A percentile compares a stretch with the other conserved stretches of the same genome.
These are phyloP conservation scores for Esox masquinongy DNA, from an alignment of 2,797 vertebrate genomes.

Conservation along the genomic window DNA sequence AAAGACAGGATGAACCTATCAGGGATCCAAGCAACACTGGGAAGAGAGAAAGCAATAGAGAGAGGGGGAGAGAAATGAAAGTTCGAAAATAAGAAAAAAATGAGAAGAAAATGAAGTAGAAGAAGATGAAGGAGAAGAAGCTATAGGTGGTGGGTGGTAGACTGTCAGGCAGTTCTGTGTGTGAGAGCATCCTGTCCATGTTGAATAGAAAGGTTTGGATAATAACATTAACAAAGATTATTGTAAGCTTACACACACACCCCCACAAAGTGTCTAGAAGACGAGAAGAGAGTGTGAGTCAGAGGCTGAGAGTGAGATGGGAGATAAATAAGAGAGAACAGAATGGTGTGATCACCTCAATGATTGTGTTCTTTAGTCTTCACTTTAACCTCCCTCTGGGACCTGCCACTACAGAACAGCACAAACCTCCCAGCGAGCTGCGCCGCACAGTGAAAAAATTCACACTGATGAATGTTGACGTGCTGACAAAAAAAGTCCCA, in stretches of 20 bases:
- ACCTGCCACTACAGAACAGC: background rate
- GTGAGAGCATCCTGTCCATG: conserved; percentile 2
- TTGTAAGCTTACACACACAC: background rate
- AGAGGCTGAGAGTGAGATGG: background rate
- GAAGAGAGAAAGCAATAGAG: background rate
- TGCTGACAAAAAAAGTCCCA: conserved; percentile 34
- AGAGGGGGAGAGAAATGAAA: background rate
- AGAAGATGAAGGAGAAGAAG: conserved; percentile 23
- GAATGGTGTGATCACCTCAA: background rate
- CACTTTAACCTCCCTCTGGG: conserved; percentile 8
- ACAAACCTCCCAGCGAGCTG: background rate
- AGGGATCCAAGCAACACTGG: background rate
- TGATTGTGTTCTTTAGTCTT: conserved; percentile 9
- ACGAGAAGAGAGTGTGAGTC: too few species aligned
- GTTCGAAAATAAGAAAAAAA: background rate
- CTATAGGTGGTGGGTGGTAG: background rate
- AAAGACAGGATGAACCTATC: conserved; percentile 25
- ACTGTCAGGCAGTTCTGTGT: background rate
- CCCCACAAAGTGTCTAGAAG: background rate
- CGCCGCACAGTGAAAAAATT: background rate
- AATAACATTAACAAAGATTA: background rate
- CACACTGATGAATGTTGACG: conserved; percentile 22
- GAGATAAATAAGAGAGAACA: background rate
- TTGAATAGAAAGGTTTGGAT: background rate
- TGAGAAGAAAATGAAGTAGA: background rate